phyloP scores from a whole-genome alignment of 1,140 invertebrate species.

The Apis florea region DNA sequence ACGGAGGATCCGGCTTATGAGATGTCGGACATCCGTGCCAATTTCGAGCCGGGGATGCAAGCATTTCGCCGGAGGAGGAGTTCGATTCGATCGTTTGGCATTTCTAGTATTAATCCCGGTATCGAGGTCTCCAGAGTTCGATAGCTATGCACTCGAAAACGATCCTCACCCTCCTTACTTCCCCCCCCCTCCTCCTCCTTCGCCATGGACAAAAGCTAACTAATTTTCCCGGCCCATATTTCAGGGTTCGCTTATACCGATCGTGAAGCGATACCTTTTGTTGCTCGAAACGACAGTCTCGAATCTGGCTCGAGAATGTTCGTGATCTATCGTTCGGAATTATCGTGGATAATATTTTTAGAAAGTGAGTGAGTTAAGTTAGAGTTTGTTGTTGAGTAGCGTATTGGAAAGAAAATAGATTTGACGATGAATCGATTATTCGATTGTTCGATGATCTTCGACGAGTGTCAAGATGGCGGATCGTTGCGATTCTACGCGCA shows the following conservation, averaged over 20 bases:
- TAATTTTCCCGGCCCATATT: conserved; percentile 15
- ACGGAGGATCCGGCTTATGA: conserved; percentile 35
- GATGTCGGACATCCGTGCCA: conserved; percentile 44
- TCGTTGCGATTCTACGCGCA: too few species aligned
- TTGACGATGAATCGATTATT: too few species aligned
- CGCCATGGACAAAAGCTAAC: not conserved
- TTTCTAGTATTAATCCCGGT: conserved; percentile 45
- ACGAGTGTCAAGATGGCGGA: too few species aligned
- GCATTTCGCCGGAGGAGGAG: conserved; percentile 26
- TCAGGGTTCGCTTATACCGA: not conserved
- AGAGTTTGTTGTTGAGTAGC: too few species aligned
- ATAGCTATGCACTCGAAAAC: conserved; percentile 21
- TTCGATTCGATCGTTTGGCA: conserved; percentile 42
- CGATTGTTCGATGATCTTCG: too few species aligned
- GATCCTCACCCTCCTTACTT: not conserved
- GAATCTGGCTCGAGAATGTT: conserved; percentile 9
- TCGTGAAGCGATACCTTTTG: not conserved
- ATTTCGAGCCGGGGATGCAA: conserved; percentile 36
- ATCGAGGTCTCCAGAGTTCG: conserved; percentile 7
- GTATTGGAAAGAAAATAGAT: too few species aligned
- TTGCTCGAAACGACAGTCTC: not conserved
- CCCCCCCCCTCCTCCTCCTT: not conserved
- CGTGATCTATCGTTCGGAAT: too few species aligned
- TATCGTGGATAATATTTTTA: too few species aligned
- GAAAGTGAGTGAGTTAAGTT: too few species aligned